Evolutionary conservation across 2,888 invertebrate species (phyloP).

Genomic region (Scaptomyza cyrtandrae): DNA sequence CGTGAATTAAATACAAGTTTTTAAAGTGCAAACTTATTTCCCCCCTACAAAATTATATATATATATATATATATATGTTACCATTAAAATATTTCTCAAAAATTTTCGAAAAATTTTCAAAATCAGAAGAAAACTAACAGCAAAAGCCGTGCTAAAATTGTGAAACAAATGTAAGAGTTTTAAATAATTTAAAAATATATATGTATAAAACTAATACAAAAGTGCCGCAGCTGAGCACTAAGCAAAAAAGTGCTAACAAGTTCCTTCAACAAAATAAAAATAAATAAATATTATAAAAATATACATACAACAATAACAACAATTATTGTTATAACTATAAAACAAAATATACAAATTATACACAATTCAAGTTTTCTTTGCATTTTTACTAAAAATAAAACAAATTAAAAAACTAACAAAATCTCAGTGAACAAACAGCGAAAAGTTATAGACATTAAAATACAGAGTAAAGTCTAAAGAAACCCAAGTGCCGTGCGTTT

Average conservation of each 20-base stretch:
- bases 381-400: constrained; percentile 49
- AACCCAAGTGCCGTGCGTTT: constrained; percentile 46
- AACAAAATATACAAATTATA: constrained; percentile 67
- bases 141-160: constrained; percentile 42
- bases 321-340: constrained; percentile 68
- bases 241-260: constrained; percentile 72
- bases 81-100: constrained; percentile 32
- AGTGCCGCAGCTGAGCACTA: constrained; percentile 71
- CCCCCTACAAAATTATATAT: constrained; percentile 17
- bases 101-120: constrained; percentile 51
- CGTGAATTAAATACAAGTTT: constrained; percentile 45
- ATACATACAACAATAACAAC: constrained; percentile 41
- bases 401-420: neutral
- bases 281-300: constrained; percentile 24
- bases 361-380: constrained; percentile 56
- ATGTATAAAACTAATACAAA: constrained; percentile 51
- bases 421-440: constrained; percentile 17
- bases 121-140: constrained; percentile 30
- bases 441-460: constrained; percentile 8
- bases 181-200: constrained; percentile 11
- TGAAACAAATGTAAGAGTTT: constrained; percentile 24
- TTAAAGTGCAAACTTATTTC: constrained; percentile 51
- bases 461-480: constrained; percentile 21
- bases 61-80: constrained; percentile 6
- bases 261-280: constrained; percentile 64